Evolutionary conservation across 2,888 invertebrate species (phyloP).

Genomic region (Zaprionus bogoriensis): DNA sequence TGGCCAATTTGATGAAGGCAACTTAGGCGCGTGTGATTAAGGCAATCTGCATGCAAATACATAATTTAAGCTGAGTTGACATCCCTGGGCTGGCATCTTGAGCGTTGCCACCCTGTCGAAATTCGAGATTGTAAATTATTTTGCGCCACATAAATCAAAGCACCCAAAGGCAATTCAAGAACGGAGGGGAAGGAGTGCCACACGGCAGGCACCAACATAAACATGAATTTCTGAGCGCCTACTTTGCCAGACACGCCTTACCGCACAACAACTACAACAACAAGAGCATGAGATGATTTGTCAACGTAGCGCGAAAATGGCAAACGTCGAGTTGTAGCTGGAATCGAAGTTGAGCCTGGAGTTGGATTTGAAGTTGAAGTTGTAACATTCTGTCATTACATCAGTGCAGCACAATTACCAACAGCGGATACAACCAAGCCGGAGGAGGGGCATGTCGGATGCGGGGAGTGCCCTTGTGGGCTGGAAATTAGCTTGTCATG

Average conservation of each 20-base stretch:
- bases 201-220: conserved; percentile 6
- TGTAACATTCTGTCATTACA: conserved; percentile 57
- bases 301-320: conserved; percentile 49
- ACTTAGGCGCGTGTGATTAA: conserved; percentile 8
- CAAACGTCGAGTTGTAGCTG: conserved; percentile 10
- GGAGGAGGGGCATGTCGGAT: neutral
- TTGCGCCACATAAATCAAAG: conserved; percentile 67
- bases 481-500: conserved; percentile 26
- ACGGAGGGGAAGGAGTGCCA: neutral
- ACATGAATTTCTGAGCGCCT: conserved; percentile 14
- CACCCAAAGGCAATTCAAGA: conserved; percentile 35
- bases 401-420: conserved; percentile 52
- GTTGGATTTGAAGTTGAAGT: conserved; percentile 7
- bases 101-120: conserved; percentile 29
- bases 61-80: conserved; percentile 40
- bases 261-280: conserved; percentile 15
- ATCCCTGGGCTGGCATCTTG: conserved; percentile 17
- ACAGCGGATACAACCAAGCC: neutral
- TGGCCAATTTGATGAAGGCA: conserved; percentile 1
- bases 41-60: conserved; percentile 26
- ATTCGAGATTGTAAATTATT: conserved; percentile 56
- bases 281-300: conserved; percentile 56
- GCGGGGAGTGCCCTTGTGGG: neutral
- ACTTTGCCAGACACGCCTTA: conserved; percentile 12
- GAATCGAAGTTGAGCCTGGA: neutral